phyloP scores from a whole-genome alignment of 30 jellyfish, hydroid and myxozoan species.

The Hydra vulgaris region DNA sequence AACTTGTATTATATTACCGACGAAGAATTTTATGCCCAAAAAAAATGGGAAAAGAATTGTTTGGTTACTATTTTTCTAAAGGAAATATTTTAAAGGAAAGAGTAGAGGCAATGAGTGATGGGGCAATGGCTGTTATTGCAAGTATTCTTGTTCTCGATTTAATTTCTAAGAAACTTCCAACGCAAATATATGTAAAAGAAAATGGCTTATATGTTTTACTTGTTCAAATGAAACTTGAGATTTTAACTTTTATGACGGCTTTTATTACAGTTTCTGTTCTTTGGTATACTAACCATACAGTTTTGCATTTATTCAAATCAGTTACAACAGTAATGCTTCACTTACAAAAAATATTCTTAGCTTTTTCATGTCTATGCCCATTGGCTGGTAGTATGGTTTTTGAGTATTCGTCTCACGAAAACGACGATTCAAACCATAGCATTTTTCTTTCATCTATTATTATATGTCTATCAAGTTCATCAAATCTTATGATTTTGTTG shows the following conservation, averaged over 20 bases:
- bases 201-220: background rate
- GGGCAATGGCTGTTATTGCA: conserved; percentile 24
- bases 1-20: background rate
- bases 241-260: background rate
- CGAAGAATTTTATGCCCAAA: background rate
- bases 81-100: conserved; percentile 23
- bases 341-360: conserved; percentile 18
- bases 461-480: background rate
- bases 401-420: background rate
- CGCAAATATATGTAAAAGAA: background rate
- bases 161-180: conserved; percentile 2
- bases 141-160: conserved; percentile 11
- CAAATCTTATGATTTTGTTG: background rate
- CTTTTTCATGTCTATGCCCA: conserved; percentile 7
- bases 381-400: conserved; percentile 11
- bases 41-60: background rate
- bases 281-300: conserved; percentile 21
- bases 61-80: background rate
- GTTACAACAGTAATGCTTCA: conserved; percentile 5
- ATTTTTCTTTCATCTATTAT: background rate
- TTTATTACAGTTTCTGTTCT: conserved; percentile 9
- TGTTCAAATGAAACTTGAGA: background rate
- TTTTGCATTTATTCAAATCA: conserved; percentile 10
- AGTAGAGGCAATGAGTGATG: conserved; percentile 23
- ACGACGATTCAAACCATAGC: background rate